These are phyloP conservation scores for Nyctibius grandis DNA, from an alignment of 2,797 vertebrate species.

Conservation along the genomic window DNA sequence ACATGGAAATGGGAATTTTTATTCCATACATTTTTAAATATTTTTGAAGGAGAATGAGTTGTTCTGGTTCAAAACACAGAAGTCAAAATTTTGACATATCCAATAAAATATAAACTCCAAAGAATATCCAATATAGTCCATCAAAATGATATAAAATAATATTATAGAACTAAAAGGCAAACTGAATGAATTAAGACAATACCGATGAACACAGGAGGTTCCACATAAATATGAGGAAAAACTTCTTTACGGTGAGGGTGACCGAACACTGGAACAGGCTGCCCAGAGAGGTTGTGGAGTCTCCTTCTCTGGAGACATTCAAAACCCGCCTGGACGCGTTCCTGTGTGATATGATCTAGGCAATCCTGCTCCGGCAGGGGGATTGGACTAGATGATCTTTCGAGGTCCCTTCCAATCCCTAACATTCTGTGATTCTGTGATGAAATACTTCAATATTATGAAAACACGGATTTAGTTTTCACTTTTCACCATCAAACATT, in stretches of 20 bases:
- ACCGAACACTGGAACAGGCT: too few relatives aligned
- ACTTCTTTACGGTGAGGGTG: too few relatives aligned
- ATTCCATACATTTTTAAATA: background rate
- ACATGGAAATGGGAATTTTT: background rate
- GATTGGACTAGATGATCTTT: too few relatives aligned
- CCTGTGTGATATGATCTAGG: too few relatives aligned
- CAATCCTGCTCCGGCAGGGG: too few relatives aligned
- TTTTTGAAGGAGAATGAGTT: background rate
- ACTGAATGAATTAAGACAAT: background rate
- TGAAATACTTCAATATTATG: background rate
- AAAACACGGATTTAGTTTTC: background rate
- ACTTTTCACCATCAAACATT: background rate
- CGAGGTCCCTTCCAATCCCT: too few relatives aligned
- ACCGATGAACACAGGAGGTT: too few relatives aligned
- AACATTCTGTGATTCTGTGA: too few relatives aligned
- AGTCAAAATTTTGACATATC: background rate
- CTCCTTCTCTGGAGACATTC: too few relatives aligned
- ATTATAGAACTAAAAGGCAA: background rate
- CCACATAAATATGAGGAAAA: too few relatives aligned
- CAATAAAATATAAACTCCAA: background rate
- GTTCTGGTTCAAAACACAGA: background rate
- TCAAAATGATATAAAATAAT: background rate
- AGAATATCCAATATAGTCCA: background rate
- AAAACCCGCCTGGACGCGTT: too few relatives aligned
- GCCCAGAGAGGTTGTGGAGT: too few relatives aligned